Evolutionary conservation across 1,140 invertebrate species (phyloP).

Genomic region (Branchinecta lynchi): DNA sequence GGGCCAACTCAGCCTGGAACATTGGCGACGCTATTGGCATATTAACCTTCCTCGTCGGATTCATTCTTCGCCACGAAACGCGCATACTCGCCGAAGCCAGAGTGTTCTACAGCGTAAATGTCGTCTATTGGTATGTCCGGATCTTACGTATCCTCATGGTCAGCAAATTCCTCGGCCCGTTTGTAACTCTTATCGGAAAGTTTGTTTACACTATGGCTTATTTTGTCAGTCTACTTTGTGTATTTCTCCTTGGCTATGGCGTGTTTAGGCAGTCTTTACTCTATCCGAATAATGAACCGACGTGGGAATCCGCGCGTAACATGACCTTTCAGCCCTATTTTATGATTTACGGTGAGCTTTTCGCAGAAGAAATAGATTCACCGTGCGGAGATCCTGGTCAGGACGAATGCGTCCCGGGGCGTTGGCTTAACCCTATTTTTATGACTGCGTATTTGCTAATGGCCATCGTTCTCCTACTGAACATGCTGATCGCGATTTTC

Average conservation of each 20-base stretch:
- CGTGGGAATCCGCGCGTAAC: constrained; percentile 70
- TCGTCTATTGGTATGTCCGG: constrained; percentile 89
- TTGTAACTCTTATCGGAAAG: constrained; percentile 96
- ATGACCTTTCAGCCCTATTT: constrained; percentile 77
- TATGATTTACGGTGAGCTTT: constrained; percentile 62
- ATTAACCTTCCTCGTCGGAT: constrained; percentile 63
- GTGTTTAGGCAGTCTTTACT: constrained; percentile 84
- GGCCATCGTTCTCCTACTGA: constrained; percentile 90
- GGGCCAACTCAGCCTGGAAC: constrained; percentile 85
- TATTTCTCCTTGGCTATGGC: constrained; percentile 91
- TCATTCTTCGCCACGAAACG: constrained; percentile 52
- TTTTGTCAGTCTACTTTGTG: constrained; percentile 83
- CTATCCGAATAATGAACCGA: constrained; percentile 67
- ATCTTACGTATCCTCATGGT: constrained; percentile 89
- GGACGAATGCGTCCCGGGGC: constrained; percentile 54
- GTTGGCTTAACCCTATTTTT: constrained; percentile 82
- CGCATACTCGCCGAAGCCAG: constrained; percentile 61
- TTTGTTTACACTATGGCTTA: constrained; percentile 96
- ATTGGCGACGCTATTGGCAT: constrained; percentile 70
- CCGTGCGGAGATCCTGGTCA: constrained; percentile 27
- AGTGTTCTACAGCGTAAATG: constrained; percentile 77
- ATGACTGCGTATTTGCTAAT: constrained; percentile 92
- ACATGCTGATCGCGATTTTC: constrained; percentile 94
- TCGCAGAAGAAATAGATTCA: constrained; percentile 66
- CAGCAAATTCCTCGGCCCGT: constrained; percentile 89